Conservation (phyloP, 2,113 vertebrate species). For the Hyperopisus bebe region DNA sequence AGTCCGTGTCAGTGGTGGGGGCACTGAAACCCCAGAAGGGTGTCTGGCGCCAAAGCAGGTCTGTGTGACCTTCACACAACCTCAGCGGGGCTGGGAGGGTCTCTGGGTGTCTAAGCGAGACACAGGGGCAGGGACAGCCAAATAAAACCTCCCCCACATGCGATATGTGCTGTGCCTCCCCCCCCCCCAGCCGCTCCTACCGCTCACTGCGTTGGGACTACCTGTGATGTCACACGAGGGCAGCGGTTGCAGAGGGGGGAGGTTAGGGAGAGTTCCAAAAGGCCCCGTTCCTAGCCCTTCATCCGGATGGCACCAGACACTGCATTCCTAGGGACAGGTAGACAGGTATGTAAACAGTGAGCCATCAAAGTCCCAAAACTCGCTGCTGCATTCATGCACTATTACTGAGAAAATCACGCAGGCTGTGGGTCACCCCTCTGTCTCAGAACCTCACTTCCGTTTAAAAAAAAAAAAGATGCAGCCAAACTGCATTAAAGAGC, state of each 20-base stretch:
- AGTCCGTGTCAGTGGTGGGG: background rate
- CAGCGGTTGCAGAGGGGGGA: conserved; percentile 17
- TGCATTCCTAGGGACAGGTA: conserved; percentile 28
- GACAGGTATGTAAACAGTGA: conserved; percentile 68
- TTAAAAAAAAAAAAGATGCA: background rate
- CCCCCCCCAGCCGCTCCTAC: background rate
- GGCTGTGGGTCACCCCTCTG: background rate
- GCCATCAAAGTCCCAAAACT: conserved; percentile 63
- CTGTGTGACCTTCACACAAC: background rate
- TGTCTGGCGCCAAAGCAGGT: background rate
- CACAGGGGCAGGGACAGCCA: background rate
- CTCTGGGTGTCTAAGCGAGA: background rate
- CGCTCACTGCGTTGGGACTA: background rate
- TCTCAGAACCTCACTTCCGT: background rate
- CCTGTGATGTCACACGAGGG: conserved; percentile 26
- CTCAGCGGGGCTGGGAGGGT: background rate
- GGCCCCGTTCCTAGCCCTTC: background rate
- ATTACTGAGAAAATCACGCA: conserved; percentile 40
- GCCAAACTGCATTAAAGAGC: background rate
- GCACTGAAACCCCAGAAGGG: background rate
- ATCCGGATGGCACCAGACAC: conserved; percentile 26
- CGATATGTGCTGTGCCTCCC: background rate
- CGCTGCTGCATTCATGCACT: conserved; percentile 62
- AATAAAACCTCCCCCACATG: background rate
- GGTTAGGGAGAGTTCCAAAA: background rate